These are phyloP conservation scores for Leucosticte australis DNA, from an alignment of 2,113 vertebrate genomes.

Conservation along the genomic window DNA sequence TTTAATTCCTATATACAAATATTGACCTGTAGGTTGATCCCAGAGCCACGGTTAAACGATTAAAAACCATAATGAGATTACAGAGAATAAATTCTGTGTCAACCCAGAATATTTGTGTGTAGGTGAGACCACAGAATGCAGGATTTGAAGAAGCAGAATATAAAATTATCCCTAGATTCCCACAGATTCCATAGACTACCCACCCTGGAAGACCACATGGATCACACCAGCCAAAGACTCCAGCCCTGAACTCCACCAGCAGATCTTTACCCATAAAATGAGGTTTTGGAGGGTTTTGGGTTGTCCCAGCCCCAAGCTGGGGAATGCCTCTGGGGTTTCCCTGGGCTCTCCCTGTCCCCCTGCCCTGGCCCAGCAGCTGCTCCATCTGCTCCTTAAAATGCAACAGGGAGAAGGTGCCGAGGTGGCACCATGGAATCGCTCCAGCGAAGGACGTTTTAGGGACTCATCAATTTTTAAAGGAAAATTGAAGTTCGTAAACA, in stretches of 20 bases:
- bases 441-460: neutral
- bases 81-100: rapidly evolving
- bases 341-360: neutral
- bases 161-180: rapidly evolving
- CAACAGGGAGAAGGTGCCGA: neutral
- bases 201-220: rapidly evolving
- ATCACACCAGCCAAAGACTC: neutral
- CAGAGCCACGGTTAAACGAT: neutral
- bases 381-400: neutral
- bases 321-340: neutral
- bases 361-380: neutral
- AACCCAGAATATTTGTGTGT: neutral
- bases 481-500: neutral
- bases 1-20: neutral
- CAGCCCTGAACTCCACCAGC: neutral
- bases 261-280: rapidly evolving
- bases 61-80: neutral
- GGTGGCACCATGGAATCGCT: neutral
- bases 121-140: neutral
- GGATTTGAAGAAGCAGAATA: neutral
- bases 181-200: rapidly evolving
- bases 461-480: neutral
- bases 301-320: rapidly evolving
- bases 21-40: neutral
- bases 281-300: rapidly evolving